Conservation (phyloP, 2,888 invertebrate genomes). For the Apocheima hispidaria region DNA sequence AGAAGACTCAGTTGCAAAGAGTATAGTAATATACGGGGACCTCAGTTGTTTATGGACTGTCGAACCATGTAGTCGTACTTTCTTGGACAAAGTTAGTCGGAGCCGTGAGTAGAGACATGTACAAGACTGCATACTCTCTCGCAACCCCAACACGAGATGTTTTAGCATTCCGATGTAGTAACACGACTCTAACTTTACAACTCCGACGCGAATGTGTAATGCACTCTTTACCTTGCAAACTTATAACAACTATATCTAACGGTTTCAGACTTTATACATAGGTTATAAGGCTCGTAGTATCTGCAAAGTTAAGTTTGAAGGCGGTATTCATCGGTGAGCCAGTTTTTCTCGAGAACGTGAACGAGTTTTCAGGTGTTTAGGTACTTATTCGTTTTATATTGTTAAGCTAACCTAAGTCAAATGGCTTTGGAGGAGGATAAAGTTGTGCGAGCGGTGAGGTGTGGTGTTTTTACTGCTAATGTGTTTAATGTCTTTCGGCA, state of each 20-base stretch:
- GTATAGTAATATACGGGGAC: too few species aligned
- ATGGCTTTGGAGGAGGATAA: constrained; percentile 39
- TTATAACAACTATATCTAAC: constrained; percentile 8
- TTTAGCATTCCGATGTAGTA: constrained; percentile 59
- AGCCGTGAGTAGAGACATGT: constrained; percentile 34
- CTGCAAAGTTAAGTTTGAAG: constrained; percentile 30
- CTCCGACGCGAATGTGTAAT: constrained; percentile 61
- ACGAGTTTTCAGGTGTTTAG: constrained; percentile 56
- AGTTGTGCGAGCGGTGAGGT: constrained; percentile 24
- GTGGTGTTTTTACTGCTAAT: constrained; percentile 28
- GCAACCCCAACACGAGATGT: constrained; percentile 41
- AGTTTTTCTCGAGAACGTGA: constrained; percentile 58
- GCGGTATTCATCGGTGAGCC: constrained; percentile 50
- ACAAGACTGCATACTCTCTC: constrained; percentile 49
- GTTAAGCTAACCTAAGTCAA: constrained; percentile 47
- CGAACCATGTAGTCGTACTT: background rate
- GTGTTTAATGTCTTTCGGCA: constrained; percentile 27
- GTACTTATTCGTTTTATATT: constrained; percentile 53
- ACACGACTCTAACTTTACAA: constrained; percentile 61
- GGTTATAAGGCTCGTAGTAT: constrained; percentile 21
- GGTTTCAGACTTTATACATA: constrained; percentile 37
- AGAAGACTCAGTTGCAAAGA: too few species aligned
- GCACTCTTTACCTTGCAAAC: constrained; percentile 54
- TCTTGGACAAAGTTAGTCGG: background rate
- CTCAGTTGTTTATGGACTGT: too few species aligned